Percentiles rank a stretch among this genome's conserved stretches.
phyloP scores from a whole-genome alignment of 2,888 invertebrate genomes.

The Papilio gigon region DNA sequence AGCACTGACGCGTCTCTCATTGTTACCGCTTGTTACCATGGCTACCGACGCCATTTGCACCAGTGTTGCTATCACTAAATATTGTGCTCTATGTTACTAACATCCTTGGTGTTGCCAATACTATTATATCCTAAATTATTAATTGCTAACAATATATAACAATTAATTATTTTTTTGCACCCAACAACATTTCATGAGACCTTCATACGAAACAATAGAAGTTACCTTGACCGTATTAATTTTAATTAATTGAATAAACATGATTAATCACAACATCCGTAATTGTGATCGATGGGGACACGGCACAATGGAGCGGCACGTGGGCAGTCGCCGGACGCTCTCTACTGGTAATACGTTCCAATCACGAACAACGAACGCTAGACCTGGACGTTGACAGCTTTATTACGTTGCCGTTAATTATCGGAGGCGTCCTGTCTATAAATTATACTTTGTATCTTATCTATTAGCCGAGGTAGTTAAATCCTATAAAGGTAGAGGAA shows the following conservation, averaged over 20 bases:
- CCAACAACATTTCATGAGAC: slow-evolving; percentile 27
- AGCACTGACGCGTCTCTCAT: too few species aligned
- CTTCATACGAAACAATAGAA: slow-evolving; percentile 45
- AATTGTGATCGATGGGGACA: slow-evolving; percentile 73
- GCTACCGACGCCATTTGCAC: too few species aligned
- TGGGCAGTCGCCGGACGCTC: slow-evolving; percentile 43
- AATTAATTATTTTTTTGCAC: slow-evolving; percentile 28
- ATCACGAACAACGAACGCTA: slow-evolving; percentile 63
- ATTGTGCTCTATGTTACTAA: too few species aligned
- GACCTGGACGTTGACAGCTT: slow-evolving; percentile 45
- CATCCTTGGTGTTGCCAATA: too few species aligned
- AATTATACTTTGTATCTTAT: not conserved
- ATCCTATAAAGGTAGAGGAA: too few species aligned
- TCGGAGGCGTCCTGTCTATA: not conserved
- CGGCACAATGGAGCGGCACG: slow-evolving; percentile 48
- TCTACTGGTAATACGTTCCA: slow-evolving; percentile 59
- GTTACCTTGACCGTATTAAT: slow-evolving; percentile 69
- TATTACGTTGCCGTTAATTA: slow-evolving; percentile 21
- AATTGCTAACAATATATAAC: not conserved
- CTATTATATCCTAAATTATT: not conserved
- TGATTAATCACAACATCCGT: slow-evolving; percentile 75
- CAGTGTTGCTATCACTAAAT: too few species aligned
- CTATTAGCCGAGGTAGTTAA: too few species aligned
- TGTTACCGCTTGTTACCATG: too few species aligned
- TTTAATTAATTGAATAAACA: slow-evolving; percentile 73